A percentile compares a stretch with the other conserved stretches of the same genome.
Evolutionary conservation across 2,797 vertebrate species (phyloP).

Genomic region (Sebastes matsubarae): DNA sequence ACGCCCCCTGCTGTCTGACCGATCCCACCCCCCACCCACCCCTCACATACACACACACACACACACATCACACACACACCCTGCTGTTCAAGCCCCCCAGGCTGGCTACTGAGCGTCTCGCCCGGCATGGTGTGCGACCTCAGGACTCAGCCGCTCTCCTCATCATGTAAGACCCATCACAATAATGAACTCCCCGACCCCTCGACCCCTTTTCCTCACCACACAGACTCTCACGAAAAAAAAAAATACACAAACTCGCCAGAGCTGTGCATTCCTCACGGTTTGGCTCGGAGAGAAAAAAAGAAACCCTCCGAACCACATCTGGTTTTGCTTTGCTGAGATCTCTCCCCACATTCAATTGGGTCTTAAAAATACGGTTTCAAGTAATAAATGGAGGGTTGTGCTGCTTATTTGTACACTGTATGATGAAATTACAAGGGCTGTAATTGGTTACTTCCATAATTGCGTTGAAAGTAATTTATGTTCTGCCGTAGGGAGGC

Average conservation of each 20-base stretch:
- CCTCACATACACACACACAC: not conserved
- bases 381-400: slow-evolving; percentile 71
- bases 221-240: slow-evolving; percentile 29
- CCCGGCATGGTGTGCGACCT: slow-evolving; percentile 32
- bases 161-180: slow-evolving; percentile 48
- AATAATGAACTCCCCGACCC: slow-evolving; percentile 68
- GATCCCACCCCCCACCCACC: not conserved
- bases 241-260: not conserved
- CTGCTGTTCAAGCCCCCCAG: slow-evolving; percentile 8
- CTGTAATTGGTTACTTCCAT: slow-evolving; percentile 76
- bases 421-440: slow-evolving; percentile 67
- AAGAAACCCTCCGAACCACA: slow-evolving; percentile 61
- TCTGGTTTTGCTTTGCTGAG: slow-evolving; percentile 77
- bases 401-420: slow-evolving; percentile 70
- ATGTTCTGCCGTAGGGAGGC: slow-evolving; percentile 49
- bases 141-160: slow-evolving; percentile 41
- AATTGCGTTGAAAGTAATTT: slow-evolving; percentile 70
- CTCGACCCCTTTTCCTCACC: slow-evolving; percentile 42
- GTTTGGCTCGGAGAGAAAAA: slow-evolving; percentile 61
- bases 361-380: slow-evolving; percentile 70
- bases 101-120: not conserved
- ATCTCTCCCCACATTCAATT: slow-evolving; percentile 62
- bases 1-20: slow-evolving; percentile 77
- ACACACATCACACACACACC: slow-evolving; percentile 5
- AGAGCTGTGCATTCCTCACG: slow-evolving; percentile 68